A percentile compares a stretch with the other conserved stretches of the same genome.
Evolutionary conservation across 2,888 invertebrate genomes (phyloP).

Genomic region (Eugnorisma glareosa): DNA sequence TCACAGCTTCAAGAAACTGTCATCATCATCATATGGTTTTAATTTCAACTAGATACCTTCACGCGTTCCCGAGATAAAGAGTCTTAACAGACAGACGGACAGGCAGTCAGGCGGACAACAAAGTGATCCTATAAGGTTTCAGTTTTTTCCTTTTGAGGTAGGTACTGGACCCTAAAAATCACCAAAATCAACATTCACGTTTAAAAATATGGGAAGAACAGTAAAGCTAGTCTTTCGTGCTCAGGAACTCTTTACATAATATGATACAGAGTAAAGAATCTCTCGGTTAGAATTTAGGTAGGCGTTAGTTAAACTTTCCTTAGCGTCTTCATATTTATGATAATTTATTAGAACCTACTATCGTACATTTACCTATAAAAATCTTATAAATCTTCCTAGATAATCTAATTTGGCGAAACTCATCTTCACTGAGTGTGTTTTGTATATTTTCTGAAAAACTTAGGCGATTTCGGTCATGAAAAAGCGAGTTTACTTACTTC

Average conservation of each 20-base stretch:
- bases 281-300: conserved; percentile 1
- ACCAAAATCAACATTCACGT: not conserved
- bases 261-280: conserved; percentile 10
- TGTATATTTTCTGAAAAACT: not conserved
- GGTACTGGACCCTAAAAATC: too few relatives aligned
- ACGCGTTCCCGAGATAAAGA: too few relatives aligned
- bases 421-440: not conserved
- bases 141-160: too few relatives aligned
- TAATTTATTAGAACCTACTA: conserved; percentile 11
- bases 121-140: too few relatives aligned
- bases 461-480: not conserved
- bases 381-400: not conserved
- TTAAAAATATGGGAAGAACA: not conserved
- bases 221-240: not conserved
- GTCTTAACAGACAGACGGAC: too few relatives aligned
- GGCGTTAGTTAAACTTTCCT: conserved; percentile 8
- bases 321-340: conserved; percentile 16
- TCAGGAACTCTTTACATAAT: conserved; percentile 1
- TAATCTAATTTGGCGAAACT: not conserved
- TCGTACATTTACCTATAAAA: not conserved
- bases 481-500: not conserved
- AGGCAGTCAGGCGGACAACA: too few relatives aligned
- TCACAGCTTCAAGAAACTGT: too few relatives aligned
- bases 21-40: too few relatives aligned
- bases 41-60: too few relatives aligned